Percentiles rank a stretch among this genome's conserved stretches.
Conservation (phyloP, 2,797 vertebrate genomes). For the Anguilla anguilla region DNA sequence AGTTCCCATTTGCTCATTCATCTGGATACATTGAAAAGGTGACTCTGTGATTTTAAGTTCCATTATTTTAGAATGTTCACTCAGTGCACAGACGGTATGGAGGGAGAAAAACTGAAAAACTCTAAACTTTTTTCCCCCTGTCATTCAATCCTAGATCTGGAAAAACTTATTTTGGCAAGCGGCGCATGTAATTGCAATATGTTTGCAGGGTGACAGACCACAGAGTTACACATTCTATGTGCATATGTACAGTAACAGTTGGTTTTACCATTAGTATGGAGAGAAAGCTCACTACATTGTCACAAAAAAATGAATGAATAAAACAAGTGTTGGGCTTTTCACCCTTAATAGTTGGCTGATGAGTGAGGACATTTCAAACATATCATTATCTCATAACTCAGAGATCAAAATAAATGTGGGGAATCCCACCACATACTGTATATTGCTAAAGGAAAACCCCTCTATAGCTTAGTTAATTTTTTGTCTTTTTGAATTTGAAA, state of each 20-base stretch:
- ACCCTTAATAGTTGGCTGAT: constrained; percentile 57
- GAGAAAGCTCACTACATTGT: constrained; percentile 32
- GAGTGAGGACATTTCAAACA: constrained; percentile 60
- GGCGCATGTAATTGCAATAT: not conserved
- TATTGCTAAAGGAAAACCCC: not conserved
- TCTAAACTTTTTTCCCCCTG: constrained; percentile 1
- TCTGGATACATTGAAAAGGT: constrained; percentile 21
- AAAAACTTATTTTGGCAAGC: constrained; percentile 1
- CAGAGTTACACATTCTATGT: constrained; percentile 33
- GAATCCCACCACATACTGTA: constrained; percentile 55
- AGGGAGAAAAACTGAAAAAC: not conserved
- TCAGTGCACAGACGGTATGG: not conserved
- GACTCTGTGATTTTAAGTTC: constrained; percentile 19
- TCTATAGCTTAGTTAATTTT: constrained; percentile 3
- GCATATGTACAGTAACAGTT: constrained; percentile 37
- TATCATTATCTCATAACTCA: constrained; percentile 49
- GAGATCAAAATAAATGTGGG: constrained; percentile 66
- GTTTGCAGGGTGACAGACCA: constrained; percentile 23
- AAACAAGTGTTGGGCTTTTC: constrained; percentile 53
- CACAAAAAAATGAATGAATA: constrained; percentile 50
- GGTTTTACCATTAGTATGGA: constrained; percentile 35
- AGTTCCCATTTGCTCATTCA: constrained; percentile 39
- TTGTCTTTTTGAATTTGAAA: constrained; percentile 4
- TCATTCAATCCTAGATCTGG: constrained; percentile 11
- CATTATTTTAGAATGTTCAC: not conserved